Evolutionary conservation across 2,888 invertebrate species (phyloP).

Genomic region (Mythimna albipuncta): DNA sequence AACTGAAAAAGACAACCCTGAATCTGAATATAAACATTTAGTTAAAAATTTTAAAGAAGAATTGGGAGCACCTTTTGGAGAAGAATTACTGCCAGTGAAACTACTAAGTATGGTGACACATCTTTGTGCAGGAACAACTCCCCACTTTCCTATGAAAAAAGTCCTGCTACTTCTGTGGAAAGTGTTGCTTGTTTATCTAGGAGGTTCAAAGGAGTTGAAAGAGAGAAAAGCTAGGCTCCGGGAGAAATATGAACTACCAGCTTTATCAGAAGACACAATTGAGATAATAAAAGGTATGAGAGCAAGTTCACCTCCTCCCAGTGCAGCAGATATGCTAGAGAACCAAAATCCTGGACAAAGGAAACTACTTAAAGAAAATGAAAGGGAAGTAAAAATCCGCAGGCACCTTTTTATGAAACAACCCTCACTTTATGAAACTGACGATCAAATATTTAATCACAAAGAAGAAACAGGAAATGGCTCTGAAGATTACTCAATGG

Average conservation of each 20-base stretch:
- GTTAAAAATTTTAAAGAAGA: slow-evolving; percentile 92
- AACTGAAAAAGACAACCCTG: slow-evolving; percentile 90
- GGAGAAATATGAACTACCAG: slow-evolving; percentile 93
- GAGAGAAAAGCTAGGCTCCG: slow-evolving; percentile 94
- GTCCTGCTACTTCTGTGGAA: slow-evolving; percentile 99
- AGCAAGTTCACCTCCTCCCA: slow-evolving; percentile 98
- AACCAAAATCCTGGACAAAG: slow-evolving; percentile 95
- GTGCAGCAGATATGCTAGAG: slow-evolving; percentile 96
- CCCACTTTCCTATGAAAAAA: slow-evolving; percentile 99
- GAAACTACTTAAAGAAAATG: slow-evolving; percentile 85
- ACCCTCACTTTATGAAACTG: slow-evolving; percentile 96
- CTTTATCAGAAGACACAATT: slow-evolving; percentile 97
- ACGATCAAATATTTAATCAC: slow-evolving; percentile 93
- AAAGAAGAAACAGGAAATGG: slow-evolving; percentile 92
- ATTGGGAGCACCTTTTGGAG: slow-evolving; percentile 91
- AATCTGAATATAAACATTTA: slow-evolving; percentile 88
- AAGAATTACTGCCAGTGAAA: slow-evolving; percentile 96
- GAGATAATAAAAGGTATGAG: slow-evolving; percentile 98
- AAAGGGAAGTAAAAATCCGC: slow-evolving; percentile 93
- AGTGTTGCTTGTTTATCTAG: slow-evolving; percentile 96
- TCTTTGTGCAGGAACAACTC: slow-evolving; percentile 98
- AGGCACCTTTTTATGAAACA: slow-evolving; percentile 97
- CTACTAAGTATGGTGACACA: slow-evolving; percentile 98
- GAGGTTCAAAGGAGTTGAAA: slow-evolving; percentile 96
- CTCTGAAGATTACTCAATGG: slow-evolving; percentile 91